These are phyloP conservation scores for Noctua pronuba DNA, from an alignment of 2,888 invertebrate genomes.

Conservation along the genomic window DNA sequence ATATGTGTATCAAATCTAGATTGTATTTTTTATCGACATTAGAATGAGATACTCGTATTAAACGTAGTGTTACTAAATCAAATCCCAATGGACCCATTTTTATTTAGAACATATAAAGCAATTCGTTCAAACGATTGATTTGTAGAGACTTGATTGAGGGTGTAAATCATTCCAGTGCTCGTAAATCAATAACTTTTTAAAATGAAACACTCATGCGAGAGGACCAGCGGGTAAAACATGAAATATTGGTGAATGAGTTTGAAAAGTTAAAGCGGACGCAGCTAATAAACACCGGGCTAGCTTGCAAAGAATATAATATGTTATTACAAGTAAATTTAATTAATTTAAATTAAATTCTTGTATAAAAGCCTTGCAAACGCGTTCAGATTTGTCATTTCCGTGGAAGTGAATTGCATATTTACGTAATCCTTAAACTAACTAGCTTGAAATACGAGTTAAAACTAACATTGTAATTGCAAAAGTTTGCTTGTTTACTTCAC, in stretches of 20 bases:
- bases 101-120: constrained; percentile 26
- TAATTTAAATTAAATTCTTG: neutral
- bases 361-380: neutral
- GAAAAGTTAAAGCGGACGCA: neutral
- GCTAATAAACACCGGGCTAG: neutral
- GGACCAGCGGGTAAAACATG: neutral
- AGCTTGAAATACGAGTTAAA: constrained; percentile 18
- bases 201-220: constrained; percentile 14
- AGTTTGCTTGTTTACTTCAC: constrained; percentile 30
- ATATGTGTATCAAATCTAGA: neutral
- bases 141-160: constrained; percentile 39
- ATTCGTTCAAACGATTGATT: constrained; percentile 45
- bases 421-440: constrained; percentile 10
- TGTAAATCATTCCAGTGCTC: constrained; percentile 35
- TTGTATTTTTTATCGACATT: neutral
- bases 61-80: constrained; percentile 1
- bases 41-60: constrained; percentile 7
- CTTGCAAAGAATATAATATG: neutral
- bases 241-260: neutral
- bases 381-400: constrained; percentile 22
- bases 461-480: constrained; percentile 34
- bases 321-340: neutral
- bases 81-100: constrained; percentile 19
- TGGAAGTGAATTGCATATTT: constrained; percentile 36
- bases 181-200: constrained; percentile 37